Conservation (phyloP, 2,113 vertebrate species). For the Jaculus jaculus region DNA sequence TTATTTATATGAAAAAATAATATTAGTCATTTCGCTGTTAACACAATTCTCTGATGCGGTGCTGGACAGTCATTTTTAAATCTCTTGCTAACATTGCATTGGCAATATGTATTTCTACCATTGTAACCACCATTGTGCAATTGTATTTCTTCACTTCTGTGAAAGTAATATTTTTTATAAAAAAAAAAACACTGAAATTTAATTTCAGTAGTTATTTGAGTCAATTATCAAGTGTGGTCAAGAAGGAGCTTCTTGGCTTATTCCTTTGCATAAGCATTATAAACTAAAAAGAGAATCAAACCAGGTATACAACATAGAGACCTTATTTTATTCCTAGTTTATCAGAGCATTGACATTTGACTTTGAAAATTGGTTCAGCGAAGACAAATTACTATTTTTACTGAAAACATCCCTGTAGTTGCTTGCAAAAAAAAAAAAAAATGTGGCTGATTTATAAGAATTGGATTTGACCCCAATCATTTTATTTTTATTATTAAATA, state of each 20-base stretch:
- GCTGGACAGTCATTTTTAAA: constrained; percentile 88
- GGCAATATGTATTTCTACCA: constrained; percentile 87
- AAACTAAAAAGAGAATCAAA: constrained; percentile 17
- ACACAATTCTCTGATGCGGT: constrained; percentile 85
- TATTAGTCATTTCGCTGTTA: constrained; percentile 82
- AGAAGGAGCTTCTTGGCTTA: constrained; percentile 32
- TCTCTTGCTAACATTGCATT: constrained; percentile 85
- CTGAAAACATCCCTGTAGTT: neutral
- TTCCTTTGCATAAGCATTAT: neutral
- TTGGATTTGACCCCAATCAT: neutral
- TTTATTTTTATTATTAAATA: neutral
- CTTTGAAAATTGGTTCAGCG: neutral
- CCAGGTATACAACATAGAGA: neutral
- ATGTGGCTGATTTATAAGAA: neutral
- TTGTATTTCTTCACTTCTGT: constrained; percentile 89
- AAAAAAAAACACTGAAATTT: constrained; percentile 86
- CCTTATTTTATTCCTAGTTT: constrained; percentile 21
- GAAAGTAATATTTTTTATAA: constrained; percentile 95
- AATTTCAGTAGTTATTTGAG: constrained; percentile 75
- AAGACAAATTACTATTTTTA: neutral
- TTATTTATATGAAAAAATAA: constrained; percentile 79
- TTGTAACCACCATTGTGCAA: constrained; percentile 89
- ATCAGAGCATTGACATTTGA: neutral
- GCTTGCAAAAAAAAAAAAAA: neutral
- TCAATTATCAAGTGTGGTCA: constrained; percentile 67